Evolutionary conservation across 2,888 invertebrate species (phyloP).

Genomic region (Aphidius colemani): DNA sequence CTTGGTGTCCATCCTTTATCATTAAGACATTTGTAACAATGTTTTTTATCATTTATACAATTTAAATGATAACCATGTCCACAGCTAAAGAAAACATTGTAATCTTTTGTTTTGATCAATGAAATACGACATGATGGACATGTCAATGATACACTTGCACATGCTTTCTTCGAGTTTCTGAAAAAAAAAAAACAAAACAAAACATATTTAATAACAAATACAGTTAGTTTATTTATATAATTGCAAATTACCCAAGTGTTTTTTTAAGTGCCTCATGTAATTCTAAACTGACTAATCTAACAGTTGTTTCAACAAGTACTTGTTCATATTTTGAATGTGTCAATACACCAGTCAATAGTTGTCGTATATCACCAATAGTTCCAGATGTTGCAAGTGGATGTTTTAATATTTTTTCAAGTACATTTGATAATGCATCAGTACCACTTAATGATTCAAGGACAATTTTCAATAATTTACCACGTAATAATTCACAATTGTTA

Average conservation of each 20-base stretch:
- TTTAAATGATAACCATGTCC: constrained; percentile 55
- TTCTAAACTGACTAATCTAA: constrained; percentile 71
- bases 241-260: constrained; percentile 45
- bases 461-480: constrained; percentile 53
- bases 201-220: background rate
- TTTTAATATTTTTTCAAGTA: constrained; percentile 66
- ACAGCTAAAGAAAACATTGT: constrained; percentile 52
- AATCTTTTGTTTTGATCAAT: constrained; percentile 49
- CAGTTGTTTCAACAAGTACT: constrained; percentile 71
- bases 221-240: background rate
- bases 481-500: constrained; percentile 46
- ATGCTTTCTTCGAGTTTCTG: constrained; percentile 53
- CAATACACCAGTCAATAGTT: constrained; percentile 70
- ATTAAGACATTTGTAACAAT: constrained; percentile 54
- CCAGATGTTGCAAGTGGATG: constrained; percentile 61
- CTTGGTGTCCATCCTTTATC: constrained; percentile 54
- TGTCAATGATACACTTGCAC: constrained; percentile 45
- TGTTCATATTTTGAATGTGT: constrained; percentile 78
- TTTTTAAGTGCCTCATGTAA: constrained; percentile 64
- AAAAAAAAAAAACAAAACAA: constrained; percentile 23
- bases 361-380: constrained; percentile 69
- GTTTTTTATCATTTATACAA: constrained; percentile 52
- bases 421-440: constrained; percentile 62
- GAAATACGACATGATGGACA: constrained; percentile 52
- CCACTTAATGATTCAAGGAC: constrained; percentile 55